A percentile compares a stretch with the other conserved stretches of the same genome.
Evolutionary conservation across 2,797 vertebrate species (phyloP).

Genomic region (Scomberomorus guttatus): DNA sequence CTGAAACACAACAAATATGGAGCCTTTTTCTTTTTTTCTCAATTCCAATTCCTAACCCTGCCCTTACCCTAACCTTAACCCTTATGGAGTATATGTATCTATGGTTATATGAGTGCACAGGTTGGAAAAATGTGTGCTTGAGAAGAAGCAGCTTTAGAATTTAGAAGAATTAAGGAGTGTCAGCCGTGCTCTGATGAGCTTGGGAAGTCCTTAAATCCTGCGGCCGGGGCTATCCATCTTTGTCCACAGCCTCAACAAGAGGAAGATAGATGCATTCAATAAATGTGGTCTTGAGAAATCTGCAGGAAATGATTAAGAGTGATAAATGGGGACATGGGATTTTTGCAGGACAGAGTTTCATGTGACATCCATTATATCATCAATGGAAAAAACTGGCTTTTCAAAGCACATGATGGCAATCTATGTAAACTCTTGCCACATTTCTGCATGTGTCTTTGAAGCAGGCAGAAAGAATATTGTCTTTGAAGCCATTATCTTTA

Average conservation of each 20-base stretch:
- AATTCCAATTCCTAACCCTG: no score
- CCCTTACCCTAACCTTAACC: neutral
- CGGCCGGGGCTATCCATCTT: slow-evolving; percentile 75
- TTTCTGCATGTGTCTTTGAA: slow-evolving; percentile 30
- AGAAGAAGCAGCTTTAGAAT: slow-evolving; percentile 64
- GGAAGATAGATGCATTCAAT: slow-evolving; percentile 86
- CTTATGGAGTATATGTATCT: neutral
- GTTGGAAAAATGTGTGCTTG: slow-evolving; percentile 9
- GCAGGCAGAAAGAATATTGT: slow-evolving; percentile 5
- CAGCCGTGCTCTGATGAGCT: slow-evolving; percentile 69
- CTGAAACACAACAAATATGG: no score
- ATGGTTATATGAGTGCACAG: slow-evolving; percentile 12
- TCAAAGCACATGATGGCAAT: slow-evolving; percentile 35
- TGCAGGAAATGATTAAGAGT: slow-evolving; percentile 87
- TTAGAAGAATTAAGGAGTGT: slow-evolving; percentile 79
- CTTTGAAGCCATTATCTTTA: slow-evolving; percentile 53
- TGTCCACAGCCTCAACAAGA: slow-evolving; percentile 72
- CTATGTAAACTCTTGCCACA: slow-evolving; percentile 7
- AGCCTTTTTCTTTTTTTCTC: no score
- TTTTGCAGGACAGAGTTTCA: slow-evolving; percentile 66
- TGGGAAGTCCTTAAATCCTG: slow-evolving; percentile 82
- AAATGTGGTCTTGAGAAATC: slow-evolving; percentile 86
- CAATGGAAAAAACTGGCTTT: slow-evolving; percentile 51
- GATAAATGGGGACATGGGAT: slow-evolving; percentile 79
- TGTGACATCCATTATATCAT: slow-evolving; percentile 78